Evolutionary conservation across 1,140 invertebrate species (phyloP).

Genomic region (Cydia splendana): DNA sequence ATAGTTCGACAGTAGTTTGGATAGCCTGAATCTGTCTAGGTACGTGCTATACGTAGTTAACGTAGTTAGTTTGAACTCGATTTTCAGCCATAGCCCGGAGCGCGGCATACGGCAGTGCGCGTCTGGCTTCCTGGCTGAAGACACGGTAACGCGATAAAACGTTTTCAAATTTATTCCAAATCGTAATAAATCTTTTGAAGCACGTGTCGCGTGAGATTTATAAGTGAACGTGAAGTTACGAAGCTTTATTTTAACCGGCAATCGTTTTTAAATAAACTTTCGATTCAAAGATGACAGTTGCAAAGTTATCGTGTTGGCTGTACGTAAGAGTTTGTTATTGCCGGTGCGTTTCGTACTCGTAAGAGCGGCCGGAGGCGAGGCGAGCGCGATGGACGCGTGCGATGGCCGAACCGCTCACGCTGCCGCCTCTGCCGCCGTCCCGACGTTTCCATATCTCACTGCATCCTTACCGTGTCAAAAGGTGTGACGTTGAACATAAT

Average conservation of each 20-base stretch:
- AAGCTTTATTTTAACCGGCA: neutral
- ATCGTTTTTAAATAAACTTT: neutral
- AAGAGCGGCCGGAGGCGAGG: conserved; percentile 37
- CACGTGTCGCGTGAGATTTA: neutral
- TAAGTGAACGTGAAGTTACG: neutral
- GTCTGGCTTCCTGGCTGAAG: neutral
- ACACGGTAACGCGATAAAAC: conserved; percentile 7
- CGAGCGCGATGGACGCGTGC: conserved; percentile 64
- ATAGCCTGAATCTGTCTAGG: conserved; percentile 31
- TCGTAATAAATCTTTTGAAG: conserved; percentile 22
- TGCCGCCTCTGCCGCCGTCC: conserved; percentile 63
- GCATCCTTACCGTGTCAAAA: conserved; percentile 68
- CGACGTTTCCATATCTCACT: conserved; percentile 59
- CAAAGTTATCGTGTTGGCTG: conserved; percentile 2
- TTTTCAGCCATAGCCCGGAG: conserved; percentile 12
- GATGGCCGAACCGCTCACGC: conserved; percentile 66
- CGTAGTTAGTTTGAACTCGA: conserved; percentile 4
- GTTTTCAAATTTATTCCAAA: conserved; percentile 21
- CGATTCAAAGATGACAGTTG: neutral
- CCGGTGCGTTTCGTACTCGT: conserved; percentile 29
- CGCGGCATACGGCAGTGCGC: conserved; percentile 31
- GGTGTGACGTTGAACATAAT: conserved; percentile 45
- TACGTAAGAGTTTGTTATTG: conserved; percentile 26
- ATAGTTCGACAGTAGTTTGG: conserved; percentile 20
- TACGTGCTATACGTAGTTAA: conserved; percentile 18